These are phyloP conservation scores for Nebria salina DNA, from an alignment of 2,888 invertebrate species.

Conservation along the genomic window DNA sequence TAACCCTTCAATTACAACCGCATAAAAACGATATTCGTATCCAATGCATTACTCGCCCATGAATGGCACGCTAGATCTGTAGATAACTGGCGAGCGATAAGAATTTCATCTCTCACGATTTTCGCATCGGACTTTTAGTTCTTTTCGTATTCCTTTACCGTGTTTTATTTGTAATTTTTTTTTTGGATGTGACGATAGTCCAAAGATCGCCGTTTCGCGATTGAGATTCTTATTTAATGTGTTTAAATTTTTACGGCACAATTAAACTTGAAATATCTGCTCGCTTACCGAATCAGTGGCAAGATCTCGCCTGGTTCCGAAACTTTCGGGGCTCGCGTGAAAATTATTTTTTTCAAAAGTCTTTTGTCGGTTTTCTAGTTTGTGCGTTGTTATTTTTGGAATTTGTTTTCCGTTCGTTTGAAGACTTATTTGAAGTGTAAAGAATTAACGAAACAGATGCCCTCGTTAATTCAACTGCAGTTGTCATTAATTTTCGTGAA, in stretches of 20 bases:
- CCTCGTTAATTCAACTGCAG: neutral
- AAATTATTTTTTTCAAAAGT: slow-evolving; percentile 22
- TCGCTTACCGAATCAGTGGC: slow-evolving; percentile 23
- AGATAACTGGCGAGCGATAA: slow-evolving; percentile 54
- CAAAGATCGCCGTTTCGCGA: slow-evolving; percentile 20
- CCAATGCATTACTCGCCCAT: slow-evolving; percentile 10
- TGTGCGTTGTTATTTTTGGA: neutral
- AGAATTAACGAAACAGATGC: neutral
- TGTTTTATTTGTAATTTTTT: slow-evolving; percentile 31
- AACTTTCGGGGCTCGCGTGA: slow-evolving; percentile 24
- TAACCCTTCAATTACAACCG: neutral
- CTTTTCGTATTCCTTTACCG: slow-evolving; percentile 2
- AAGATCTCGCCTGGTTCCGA: slow-evolving; percentile 12
- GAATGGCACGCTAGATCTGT: slow-evolving; percentile 50
- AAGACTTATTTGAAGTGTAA: neutral
- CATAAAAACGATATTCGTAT: slow-evolving; percentile 11
- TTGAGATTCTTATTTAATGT: slow-evolving; percentile 22
- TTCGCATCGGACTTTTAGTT: slow-evolving; percentile 41
- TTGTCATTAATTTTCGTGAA: neutral
- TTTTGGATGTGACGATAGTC: slow-evolving; percentile 31
- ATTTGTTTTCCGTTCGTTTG: neutral
- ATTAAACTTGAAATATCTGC: slow-evolving; percentile 38
- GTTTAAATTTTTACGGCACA: slow-evolving; percentile 32
- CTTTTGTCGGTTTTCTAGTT: neutral
- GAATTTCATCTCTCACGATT: slow-evolving; percentile 54